These are phyloP conservation scores for Parnassius apollo DNA, from an alignment of 2,888 invertebrate species.

Conservation along the genomic window DNA sequence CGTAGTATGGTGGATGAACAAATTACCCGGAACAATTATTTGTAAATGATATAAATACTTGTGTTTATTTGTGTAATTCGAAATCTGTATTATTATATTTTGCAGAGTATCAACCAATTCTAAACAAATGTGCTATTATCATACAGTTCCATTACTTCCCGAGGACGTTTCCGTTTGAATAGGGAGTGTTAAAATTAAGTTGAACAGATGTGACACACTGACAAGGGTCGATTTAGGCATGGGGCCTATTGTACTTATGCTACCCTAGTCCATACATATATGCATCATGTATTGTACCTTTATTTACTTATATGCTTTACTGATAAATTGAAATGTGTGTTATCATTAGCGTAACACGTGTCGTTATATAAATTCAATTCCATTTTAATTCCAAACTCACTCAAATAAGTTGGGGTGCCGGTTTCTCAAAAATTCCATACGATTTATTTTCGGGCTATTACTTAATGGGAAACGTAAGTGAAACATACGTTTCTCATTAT, in stretches of 20 bases:
- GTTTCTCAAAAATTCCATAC: too few relatives aligned
- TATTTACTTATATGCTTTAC: slow-evolving; percentile 4
- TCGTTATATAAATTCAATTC: neutral
- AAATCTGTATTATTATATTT: neutral
- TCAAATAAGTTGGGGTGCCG: too few relatives aligned
- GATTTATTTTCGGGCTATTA: too few relatives aligned
- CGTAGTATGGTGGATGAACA: too few relatives aligned
- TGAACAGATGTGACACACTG: slow-evolving; percentile 27
- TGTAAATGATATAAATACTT: too few relatives aligned
- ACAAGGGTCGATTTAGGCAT: slow-evolving; percentile 24
- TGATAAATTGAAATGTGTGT: slow-evolving; percentile 11
- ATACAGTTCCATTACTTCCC: slow-evolving; percentile 15
- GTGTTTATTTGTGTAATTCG: too few relatives aligned
- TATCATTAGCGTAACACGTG: slow-evolving; percentile 3
- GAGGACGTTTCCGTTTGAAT: slow-evolving; percentile 19
- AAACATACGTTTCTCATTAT: too few relatives aligned
- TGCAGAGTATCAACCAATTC: neutral
- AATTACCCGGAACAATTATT: too few relatives aligned
- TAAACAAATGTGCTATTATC: slow-evolving; percentile 9
- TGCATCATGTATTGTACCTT: slow-evolving; percentile 8
- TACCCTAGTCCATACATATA: slow-evolving; percentile 20
- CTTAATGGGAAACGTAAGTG: too few relatives aligned
- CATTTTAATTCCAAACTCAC: too few relatives aligned
- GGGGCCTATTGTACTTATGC: slow-evolving; percentile 17
- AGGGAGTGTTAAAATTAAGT: slow-evolving; percentile 27